Conservation (phyloP, 2,888 invertebrate genomes). For the Capitulum mitella region DNA sequence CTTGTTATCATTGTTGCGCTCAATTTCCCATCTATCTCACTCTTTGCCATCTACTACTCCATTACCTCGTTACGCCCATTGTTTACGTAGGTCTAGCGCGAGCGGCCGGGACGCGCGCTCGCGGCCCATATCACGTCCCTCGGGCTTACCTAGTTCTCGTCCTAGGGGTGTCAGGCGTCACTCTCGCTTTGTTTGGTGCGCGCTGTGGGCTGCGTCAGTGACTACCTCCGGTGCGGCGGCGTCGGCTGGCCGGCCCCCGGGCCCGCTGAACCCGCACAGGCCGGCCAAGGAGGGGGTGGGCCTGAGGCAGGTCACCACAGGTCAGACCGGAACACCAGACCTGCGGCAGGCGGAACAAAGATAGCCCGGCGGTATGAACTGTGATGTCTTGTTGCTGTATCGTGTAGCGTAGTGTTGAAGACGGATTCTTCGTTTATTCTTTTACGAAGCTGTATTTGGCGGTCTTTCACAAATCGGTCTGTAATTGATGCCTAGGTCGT, state of each 20-base stretch:
- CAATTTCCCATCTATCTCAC: slow-evolving; percentile 4
- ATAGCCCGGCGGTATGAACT: neutral
- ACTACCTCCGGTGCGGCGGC: neutral
- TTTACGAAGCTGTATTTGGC: neutral
- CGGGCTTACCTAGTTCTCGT: too few relatives aligned
- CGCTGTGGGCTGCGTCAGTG: neutral
- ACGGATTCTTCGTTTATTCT: slow-evolving; percentile 8
- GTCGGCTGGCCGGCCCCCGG: neutral
- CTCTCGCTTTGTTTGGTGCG: neutral
- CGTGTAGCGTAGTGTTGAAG: neutral
- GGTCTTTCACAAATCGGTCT: neutral
- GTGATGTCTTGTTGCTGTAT: neutral
- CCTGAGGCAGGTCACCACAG: too few relatives aligned
- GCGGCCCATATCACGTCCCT: neutral
- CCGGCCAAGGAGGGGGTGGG: neutral
- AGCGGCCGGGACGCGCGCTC: neutral
- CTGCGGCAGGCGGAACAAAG: neutral
- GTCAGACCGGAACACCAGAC: too few relatives aligned
- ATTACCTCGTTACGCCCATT: neutral
- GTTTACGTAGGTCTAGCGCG: neutral
- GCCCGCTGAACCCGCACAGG: neutral
- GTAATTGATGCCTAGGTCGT: neutral
- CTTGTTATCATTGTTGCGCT: slow-evolving; percentile 8
- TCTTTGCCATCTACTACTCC: slow-evolving; percentile 11
- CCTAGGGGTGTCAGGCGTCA: neutral